Evolutionary conservation across 2,888 invertebrate genomes (phyloP).

Genomic region (Tridacna crocea): DNA sequence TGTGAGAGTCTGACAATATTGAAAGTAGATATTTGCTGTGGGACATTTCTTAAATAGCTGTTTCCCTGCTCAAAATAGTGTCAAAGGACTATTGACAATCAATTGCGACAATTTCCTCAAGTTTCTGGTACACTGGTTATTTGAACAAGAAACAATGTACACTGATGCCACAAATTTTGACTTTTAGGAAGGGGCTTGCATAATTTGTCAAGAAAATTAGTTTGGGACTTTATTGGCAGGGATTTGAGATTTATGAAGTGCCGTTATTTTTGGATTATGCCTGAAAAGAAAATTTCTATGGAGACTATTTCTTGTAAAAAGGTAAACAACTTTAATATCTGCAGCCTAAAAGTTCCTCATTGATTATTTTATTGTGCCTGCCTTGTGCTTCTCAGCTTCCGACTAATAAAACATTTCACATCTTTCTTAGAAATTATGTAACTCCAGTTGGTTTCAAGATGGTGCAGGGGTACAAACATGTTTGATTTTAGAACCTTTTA

Average conservation of each 20-base stretch:
- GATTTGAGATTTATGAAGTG: background rate
- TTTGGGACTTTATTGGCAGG: conserved; percentile 5
- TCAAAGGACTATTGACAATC: conserved; percentile 11
- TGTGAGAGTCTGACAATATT: conserved; percentile 1
- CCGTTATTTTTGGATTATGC: conserved; percentile 38
- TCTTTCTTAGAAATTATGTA: background rate
- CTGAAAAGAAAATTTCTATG: conserved; percentile 54
- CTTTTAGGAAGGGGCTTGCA: background rate
- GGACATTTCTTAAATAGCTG: conserved; percentile 4
- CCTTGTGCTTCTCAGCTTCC: background rate
- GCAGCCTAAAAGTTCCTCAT: conserved; percentile 7
- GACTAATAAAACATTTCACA: conserved; percentile 4
- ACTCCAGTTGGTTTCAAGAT: background rate
- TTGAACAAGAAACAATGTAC: background rate
- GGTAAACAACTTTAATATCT: conserved; percentile 26
- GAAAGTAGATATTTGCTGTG: conserved; percentile 22
- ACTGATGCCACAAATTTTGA: background rate
- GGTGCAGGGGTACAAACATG: too few species aligned
- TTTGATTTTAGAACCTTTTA: too few species aligned
- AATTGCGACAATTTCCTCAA: background rate
- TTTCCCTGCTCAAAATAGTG: background rate
- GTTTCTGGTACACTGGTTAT: background rate
- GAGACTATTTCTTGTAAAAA: conserved; percentile 58
- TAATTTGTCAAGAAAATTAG: background rate
- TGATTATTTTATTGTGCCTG: conserved; percentile 9